Evolutionary conservation across 2,113 vertebrate species (phyloP), one percentile per base, ranked within the genome.

Genomic region (Recurvirostra avosetta): DNA sequence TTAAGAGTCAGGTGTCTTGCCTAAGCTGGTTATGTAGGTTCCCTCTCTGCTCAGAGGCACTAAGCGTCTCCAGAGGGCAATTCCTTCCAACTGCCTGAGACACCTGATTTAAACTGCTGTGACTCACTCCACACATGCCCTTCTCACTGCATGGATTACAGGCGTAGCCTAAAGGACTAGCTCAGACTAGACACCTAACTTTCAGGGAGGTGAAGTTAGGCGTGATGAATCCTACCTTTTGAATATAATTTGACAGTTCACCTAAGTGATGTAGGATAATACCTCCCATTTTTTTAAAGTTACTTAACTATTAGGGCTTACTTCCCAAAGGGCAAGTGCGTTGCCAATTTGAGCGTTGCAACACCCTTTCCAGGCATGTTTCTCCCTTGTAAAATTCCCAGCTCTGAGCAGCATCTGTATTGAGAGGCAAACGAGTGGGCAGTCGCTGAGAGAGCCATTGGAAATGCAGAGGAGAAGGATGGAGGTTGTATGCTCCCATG

Each of bases 121-220:
- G 95, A 92, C 65, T 96, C 89, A 84, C 49, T 26, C 56, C 66
- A 78, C 62, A 56, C 70, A 49, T 61, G 80, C 70, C 84, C 87
- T 96, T 59, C 93, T 72, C 16, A 0, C 43, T 34, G 41, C 1
- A 0, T 25, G 56, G 81, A 53, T 76, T 72, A 52, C 11, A 88
- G 63, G 26, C 1, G 5, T 91, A 94, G 80, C 52, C 66, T 75
- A 52, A 92, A 94, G 77, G 74, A 83, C 84, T 76, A 91, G 87
- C 74, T 95, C 90, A 85, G 90, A 92, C 93, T 90, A 90, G 74
- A 95, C 81, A 72, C 40, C 56, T 63, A 59, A 61, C 76, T 86
- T 81, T 71, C 84, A 91, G 66, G 74, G 71, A 72, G 87, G 66
- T 94, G 65, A 89, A 87, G 21, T 65, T 79, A 84, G 55, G 38